Conservation (phyloP, 2,888 invertebrate genomes). For the Eilema depressum region DNA sequence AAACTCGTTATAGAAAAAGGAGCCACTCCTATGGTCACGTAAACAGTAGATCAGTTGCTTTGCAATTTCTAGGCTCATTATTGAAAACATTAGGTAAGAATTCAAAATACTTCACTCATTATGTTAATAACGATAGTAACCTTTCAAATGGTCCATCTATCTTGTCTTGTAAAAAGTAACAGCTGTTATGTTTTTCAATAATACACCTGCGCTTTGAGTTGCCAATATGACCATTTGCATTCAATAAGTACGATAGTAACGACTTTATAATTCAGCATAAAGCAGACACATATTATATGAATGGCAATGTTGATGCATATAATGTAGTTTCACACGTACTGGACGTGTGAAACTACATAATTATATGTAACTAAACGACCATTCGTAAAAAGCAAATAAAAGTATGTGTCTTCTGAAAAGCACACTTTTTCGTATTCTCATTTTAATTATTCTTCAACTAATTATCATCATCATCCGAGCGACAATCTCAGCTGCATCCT, state of each 20-base stretch:
- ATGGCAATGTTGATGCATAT: slow-evolving; percentile 3
- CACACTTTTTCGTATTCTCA: no score
- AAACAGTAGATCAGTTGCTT: not conserved
- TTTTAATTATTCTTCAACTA: no score
- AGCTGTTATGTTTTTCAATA: slow-evolving; percentile 2
- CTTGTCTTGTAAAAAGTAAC: slow-evolving; percentile 16
- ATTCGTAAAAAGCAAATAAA: not conserved
- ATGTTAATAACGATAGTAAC: slow-evolving; percentile 10
- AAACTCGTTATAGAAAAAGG: no score
- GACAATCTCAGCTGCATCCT: not conserved
- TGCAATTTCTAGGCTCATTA: not conserved
- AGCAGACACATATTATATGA: slow-evolving; percentile 17
- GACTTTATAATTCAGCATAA: slow-evolving; percentile 25
- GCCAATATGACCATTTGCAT: slow-evolving; percentile 24
- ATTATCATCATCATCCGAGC: not conserved
- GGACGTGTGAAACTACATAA: not conserved
- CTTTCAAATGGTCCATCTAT: slow-evolving; percentile 20
- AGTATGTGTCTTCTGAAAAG: not conserved
- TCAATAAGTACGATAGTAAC: slow-evolving; percentile 24
- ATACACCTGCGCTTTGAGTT: slow-evolving; percentile 42
- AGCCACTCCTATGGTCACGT: not conserved
- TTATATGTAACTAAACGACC: not conserved
- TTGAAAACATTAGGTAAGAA: not conserved
- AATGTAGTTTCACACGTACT: not conserved
- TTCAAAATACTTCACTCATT: not conserved